Conservation (phyloP, 2,888 invertebrate species). For the Tetragonisca angustula region DNA sequence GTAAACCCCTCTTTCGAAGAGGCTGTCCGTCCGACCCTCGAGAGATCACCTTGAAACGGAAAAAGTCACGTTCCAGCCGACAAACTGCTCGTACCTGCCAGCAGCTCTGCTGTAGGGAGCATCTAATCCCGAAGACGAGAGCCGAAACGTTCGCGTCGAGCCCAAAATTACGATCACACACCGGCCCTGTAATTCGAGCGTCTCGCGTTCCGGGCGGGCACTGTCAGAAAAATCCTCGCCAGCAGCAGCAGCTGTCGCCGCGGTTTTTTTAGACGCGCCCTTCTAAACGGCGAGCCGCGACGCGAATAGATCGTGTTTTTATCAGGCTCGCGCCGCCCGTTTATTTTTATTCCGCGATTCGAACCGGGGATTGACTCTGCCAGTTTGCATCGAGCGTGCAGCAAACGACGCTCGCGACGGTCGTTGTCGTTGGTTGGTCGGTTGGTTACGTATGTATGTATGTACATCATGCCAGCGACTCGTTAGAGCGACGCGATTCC, state of each 20-base stretch:
- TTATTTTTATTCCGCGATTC: conserved; percentile 46
- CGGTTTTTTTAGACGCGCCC: conserved; percentile 22
- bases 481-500: conserved; percentile 52
- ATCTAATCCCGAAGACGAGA: background rate
- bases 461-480: conserved; percentile 18
- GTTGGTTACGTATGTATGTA: too few relatives aligned
- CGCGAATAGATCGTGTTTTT: conserved; percentile 29
- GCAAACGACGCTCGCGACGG: conserved; percentile 7
- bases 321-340: background rate
- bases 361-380: background rate
- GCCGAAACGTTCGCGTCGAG: background rate
- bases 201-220: conserved; percentile 19
- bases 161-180: conserved; percentile 16
- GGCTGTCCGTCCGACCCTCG: background rate
- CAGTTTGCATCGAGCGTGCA: conserved; percentile 10
- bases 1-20: background rate
- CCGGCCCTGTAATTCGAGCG: conserved; percentile 24
- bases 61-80: background rate
- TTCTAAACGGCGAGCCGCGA: too few relatives aligned
- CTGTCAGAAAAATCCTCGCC: conserved; percentile 12
- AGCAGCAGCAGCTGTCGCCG: conserved; percentile 25
- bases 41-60: background rate
- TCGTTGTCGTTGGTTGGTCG: background rate
- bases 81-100: background rate
- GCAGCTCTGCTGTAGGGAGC: background rate